These are phyloP conservation scores for Dinocampus coccinellae DNA, from an alignment of 2,888 invertebrate species.

Conservation along the genomic window DNA sequence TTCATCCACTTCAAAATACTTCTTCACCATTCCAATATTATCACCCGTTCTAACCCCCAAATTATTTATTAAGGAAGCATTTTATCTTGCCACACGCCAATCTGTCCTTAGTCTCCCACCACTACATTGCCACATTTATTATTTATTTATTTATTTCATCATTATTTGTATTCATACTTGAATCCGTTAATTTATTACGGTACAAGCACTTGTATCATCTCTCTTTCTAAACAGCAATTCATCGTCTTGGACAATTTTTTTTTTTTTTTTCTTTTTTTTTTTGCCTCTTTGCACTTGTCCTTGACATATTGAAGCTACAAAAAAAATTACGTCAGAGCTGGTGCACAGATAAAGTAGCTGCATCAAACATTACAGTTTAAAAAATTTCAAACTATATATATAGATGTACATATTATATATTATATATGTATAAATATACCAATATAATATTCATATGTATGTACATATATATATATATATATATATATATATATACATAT, in stretches of 20 bases:
- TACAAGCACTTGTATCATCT: neutral
- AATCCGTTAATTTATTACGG: neutral
- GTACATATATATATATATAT: too few relatives aligned
- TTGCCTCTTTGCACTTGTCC: slow-evolving; percentile 43
- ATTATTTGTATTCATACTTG: neutral
- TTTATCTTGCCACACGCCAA: neutral
- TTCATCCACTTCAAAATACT: neutral
- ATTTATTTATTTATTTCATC: neutral
- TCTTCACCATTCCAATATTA: neutral
- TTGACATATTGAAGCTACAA: slow-evolving; percentile 50
- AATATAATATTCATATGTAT: too few relatives aligned
- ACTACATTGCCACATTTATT: too few relatives aligned
- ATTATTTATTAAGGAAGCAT: slow-evolving; percentile 28
- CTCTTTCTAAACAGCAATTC: slow-evolving; percentile 6
- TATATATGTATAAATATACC: slow-evolving; percentile 9
- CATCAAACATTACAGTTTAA: neutral
- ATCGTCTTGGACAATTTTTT: slow-evolving; percentile 16
- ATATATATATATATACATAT: too few relatives aligned
- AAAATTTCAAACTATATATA: neutral
- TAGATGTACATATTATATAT: neutral
- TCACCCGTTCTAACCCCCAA: slow-evolving; percentile 15
- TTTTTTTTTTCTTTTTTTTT: slow-evolving; percentile 26
- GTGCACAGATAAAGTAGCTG: slow-evolving; percentile 14
- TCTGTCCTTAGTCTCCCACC: too few relatives aligned
- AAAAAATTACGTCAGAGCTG: slow-evolving; percentile 50